These are phyloP conservation scores for Heliconius hermathena DNA, from an alignment of 1,140 invertebrate genomes.

Conservation along the genomic window DNA sequence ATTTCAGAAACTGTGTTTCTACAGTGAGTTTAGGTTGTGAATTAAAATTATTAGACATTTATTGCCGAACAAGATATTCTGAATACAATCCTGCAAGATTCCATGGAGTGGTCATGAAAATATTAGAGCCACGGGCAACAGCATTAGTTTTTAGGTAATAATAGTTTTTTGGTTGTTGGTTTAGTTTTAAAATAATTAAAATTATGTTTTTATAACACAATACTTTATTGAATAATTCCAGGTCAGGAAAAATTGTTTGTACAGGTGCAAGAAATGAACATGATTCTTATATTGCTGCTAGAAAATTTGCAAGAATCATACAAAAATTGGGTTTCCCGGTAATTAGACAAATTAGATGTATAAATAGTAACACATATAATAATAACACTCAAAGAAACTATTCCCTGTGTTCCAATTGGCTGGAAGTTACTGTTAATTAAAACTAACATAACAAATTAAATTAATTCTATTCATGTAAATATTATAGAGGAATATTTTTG, in stretches of 20 bases:
- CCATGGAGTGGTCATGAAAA: slow-evolving; percentile 99
- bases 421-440: too few species aligned
- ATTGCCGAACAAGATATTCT: slow-evolving; percentile 97
- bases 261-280: slow-evolving; percentile 99
- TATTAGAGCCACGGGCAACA: slow-evolving; percentile 97
- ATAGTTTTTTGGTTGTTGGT: background rate
- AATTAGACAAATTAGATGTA: slow-evolving; percentile 47
- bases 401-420: too few species aligned
- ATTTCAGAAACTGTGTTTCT: slow-evolving; percentile 94
- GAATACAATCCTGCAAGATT: slow-evolving; percentile 99
- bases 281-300: slow-evolving; percentile 94
- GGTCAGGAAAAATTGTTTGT: slow-evolving; percentile 99
- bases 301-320: slow-evolving; percentile 99
- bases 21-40: slow-evolving; percentile 95
- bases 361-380: too few species aligned
- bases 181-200: background rate
- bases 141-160: slow-evolving; percentile 93
- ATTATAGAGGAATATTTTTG: too few species aligned
- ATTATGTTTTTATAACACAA: background rate
- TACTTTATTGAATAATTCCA: slow-evolving; percentile 58
- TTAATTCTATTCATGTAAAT: too few species aligned
- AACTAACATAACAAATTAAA: too few species aligned
- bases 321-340: slow-evolving; percentile 98
- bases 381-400: too few species aligned
- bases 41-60: slow-evolving; percentile 94